These are phyloP conservation scores for Nyctibius bracteatus DNA, from an alignment of 2,113 vertebrate genomes.

Conservation along the genomic window DNA sequence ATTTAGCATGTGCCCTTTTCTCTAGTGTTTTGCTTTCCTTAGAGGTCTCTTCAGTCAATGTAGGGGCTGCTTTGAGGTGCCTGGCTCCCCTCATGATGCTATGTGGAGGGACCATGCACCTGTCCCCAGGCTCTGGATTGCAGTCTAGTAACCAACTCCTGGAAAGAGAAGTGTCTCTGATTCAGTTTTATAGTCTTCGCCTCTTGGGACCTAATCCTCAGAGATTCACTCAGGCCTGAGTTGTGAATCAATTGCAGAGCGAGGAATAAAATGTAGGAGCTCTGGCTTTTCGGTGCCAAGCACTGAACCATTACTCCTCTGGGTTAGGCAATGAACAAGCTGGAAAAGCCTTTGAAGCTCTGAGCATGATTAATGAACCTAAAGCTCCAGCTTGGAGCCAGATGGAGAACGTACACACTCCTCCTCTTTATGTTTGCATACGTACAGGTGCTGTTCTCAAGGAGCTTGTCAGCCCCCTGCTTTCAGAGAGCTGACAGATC, in stretches of 20 bases:
- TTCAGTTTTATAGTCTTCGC: not conserved
- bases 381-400: not conserved
- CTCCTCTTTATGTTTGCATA: not conserved
- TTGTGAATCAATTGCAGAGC: not conserved
- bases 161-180: not conserved
- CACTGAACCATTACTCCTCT: not conserved
- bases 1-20: not conserved
- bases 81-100: not conserved
- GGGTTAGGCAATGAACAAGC: not conserved
- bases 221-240: not conserved
- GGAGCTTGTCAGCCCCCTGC: not conserved
- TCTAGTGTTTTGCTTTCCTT: not conserved
- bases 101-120: not conserved
- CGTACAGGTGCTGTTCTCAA: not conserved
- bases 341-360: not conserved
- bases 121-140: not conserved
- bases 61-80: not conserved
- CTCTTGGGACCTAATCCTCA: not conserved
- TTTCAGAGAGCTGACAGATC: not conserved
- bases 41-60: not conserved
- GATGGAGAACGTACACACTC: not conserved
- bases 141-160: not conserved
- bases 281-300: not conserved
- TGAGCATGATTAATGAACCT: slow-evolving; percentile 20
- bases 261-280: not conserved